Conservation (phyloP, 2,888 invertebrate species). For the Amblyjoppa fuscipennis region DNA sequence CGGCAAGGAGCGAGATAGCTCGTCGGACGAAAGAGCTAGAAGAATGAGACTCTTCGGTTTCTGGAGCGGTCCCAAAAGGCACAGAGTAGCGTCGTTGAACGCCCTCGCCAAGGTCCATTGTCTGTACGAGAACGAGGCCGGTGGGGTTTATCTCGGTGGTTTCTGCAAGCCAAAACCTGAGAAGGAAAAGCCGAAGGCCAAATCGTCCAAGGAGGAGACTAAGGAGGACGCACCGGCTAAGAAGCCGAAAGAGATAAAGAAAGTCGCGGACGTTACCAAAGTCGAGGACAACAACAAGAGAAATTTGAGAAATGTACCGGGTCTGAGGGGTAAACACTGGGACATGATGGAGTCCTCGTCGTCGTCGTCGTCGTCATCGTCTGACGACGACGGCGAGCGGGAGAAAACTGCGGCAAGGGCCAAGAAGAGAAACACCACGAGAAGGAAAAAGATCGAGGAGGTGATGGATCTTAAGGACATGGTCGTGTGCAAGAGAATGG, state of each 20-base stretch:
- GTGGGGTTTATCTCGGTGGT: constrained; percentile 89
- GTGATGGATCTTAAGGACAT: constrained; percentile 94
- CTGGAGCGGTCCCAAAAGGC: constrained; percentile 93
- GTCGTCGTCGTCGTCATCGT: constrained; percentile 75
- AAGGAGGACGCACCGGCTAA: constrained; percentile 60
- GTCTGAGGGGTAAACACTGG: constrained; percentile 93
- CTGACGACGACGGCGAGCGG: constrained; percentile 77
- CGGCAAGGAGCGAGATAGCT: constrained; percentile 70
- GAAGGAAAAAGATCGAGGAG: constrained; percentile 81
- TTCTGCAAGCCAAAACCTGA: constrained; percentile 87
- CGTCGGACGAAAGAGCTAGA: constrained; percentile 81
- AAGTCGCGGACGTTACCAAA: constrained; percentile 71
- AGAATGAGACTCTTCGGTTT: constrained; percentile 89
- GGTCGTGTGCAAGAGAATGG: constrained; percentile 96
- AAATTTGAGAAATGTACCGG: constrained; percentile 90
- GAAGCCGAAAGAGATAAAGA: constrained; percentile 68
- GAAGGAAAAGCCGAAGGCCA: constrained; percentile 84
- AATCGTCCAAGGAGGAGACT: constrained; percentile 84
- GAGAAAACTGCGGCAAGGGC: constrained; percentile 77
- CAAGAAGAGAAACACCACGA: constrained; percentile 81
- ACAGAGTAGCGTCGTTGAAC: constrained; percentile 95
- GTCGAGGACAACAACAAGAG: constrained; percentile 87
- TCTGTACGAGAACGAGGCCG: constrained; percentile 95
- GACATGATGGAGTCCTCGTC: constrained; percentile 91
- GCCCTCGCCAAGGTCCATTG: constrained; percentile 96